A percentile compares a stretch with the other conserved stretches of the same genome.
These are phyloP conservation scores for Xestobium rufovillosum DNA, from an alignment of 2,888 invertebrate species.

Conservation along the genomic window DNA sequence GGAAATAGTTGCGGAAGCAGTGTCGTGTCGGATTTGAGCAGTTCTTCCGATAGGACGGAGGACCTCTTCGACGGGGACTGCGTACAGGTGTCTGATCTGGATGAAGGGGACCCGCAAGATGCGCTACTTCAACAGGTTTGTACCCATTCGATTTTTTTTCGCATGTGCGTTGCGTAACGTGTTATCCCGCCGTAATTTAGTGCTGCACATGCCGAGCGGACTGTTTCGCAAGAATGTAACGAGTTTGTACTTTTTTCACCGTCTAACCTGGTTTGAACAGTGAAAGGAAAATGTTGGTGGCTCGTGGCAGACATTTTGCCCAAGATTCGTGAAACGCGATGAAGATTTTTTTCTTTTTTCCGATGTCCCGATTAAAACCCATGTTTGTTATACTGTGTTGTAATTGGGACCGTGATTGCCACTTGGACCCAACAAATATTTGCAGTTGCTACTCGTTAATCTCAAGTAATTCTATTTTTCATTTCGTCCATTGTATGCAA, in stretches of 20 bases:
- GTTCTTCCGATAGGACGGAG: slow-evolving; percentile 40
- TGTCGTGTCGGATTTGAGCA: slow-evolving; percentile 41
- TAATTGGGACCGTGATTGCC: too few relatives aligned
- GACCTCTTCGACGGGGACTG: slow-evolving; percentile 52
- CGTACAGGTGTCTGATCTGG: slow-evolving; percentile 50
- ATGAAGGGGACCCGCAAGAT: slow-evolving; percentile 42
- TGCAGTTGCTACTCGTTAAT: too few relatives aligned
- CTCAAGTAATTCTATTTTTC: too few relatives aligned
- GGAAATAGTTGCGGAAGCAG: slow-evolving; percentile 44
- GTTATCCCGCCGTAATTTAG: slow-evolving; percentile 1
- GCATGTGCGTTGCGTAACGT: slow-evolving; percentile 1
- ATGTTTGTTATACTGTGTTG: too few relatives aligned
- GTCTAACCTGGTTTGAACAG: slow-evolving; percentile 1
- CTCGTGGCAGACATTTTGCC: slow-evolving; percentile 1
- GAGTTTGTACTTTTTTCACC: background rate
- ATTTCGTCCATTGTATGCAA: too few relatives aligned
- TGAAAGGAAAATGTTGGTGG: background rate
- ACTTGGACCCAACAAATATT: too few relatives aligned
- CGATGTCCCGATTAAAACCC: too few relatives aligned
- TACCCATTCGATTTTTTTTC: slow-evolving; percentile 6
- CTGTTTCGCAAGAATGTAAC: background rate
- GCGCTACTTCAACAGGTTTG: slow-evolving; percentile 37
- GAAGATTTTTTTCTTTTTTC: slow-evolving; percentile 10
- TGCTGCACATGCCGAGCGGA: background rate
- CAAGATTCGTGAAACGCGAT: slow-evolving; percentile 8